Conservation (phyloP, 2,888 invertebrate species). For the Volucella zonaria region DNA sequence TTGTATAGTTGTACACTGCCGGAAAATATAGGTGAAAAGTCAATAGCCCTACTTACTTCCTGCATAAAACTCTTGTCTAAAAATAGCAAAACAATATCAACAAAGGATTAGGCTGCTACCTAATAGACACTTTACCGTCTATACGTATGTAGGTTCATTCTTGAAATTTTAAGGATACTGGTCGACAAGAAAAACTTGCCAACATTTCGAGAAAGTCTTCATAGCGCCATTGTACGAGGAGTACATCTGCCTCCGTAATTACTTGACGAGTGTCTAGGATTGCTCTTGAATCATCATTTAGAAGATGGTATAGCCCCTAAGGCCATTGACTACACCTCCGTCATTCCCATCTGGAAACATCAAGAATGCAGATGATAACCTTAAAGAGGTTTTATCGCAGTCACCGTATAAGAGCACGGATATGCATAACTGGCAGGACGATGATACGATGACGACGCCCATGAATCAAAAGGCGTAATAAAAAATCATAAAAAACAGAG, state of each 20-base stretch:
- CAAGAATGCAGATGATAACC: conserved; percentile 16
- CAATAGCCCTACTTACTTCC: conserved; percentile 65
- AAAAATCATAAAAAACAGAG: conserved; percentile 9
- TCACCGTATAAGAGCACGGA: neutral
- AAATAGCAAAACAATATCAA: conserved; percentile 25
- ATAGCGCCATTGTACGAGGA: neutral
- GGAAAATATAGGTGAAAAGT: conserved; percentile 64
- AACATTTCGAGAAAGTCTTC: conserved; percentile 21
- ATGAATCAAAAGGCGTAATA: conserved; percentile 30
- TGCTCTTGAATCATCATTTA: conserved; percentile 47
- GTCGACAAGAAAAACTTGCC: neutral
- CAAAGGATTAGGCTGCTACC: neutral
- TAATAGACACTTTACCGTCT: neutral
- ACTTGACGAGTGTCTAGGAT: conserved; percentile 58
- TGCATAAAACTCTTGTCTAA: conserved; percentile 40
- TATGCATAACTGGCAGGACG: conserved; percentile 23
- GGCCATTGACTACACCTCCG: conserved; percentile 16
- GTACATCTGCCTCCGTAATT: conserved; percentile 44
- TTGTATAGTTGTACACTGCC: conserved; percentile 6
- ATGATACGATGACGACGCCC: neutral
- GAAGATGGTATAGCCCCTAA: conserved; percentile 22
- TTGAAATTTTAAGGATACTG: conserved; percentile 22
- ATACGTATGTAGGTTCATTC: conserved; percentile 18
- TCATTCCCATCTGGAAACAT: conserved; percentile 25
- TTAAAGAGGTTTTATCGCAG: conserved; percentile 5